Conservation (phyloP, 2,797 vertebrate genomes). For the Melopsittacus undulatus region DNA sequence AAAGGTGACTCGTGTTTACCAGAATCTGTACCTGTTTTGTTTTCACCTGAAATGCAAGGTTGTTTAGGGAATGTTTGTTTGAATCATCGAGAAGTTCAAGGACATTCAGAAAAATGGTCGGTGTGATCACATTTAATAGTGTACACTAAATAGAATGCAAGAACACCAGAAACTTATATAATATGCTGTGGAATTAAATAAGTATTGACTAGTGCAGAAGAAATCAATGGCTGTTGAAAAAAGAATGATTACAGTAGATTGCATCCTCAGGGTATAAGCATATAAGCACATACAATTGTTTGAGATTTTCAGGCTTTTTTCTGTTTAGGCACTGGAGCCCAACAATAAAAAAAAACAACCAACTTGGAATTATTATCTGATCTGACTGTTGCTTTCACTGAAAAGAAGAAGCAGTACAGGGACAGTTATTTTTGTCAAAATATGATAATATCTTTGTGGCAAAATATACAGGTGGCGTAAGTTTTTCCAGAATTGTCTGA, state of each 20-base stretch:
- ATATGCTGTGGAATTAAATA: conserved; percentile 12
- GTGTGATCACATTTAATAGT: not conserved
- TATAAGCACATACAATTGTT: not conserved
- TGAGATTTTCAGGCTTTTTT: not conserved
- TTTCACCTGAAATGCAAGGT: not conserved
- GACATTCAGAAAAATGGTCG: not conserved
- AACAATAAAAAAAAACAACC: not conserved
- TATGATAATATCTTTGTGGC: not conserved
- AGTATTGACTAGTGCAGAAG: not conserved
- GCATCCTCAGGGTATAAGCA: not conserved
- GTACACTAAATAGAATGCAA: not conserved
- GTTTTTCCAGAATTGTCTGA: not conserved
- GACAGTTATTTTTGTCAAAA: not conserved
- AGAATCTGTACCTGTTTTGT: not conserved
- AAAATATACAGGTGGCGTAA: not conserved
- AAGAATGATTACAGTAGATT: not conserved
- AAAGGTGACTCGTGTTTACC: not conserved
- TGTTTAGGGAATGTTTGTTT: not conserved
- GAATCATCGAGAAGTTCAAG: not conserved
- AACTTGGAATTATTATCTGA: not conserved
- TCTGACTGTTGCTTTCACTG: not conserved
- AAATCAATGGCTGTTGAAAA: conserved; percentile 15
- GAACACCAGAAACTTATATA: not conserved
- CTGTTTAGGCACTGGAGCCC: not conserved
- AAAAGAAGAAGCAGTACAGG: not conserved